Evolutionary conservation across 1,140 invertebrate species (phyloP).

Genomic region (Mercenaria mercenaria): DNA sequence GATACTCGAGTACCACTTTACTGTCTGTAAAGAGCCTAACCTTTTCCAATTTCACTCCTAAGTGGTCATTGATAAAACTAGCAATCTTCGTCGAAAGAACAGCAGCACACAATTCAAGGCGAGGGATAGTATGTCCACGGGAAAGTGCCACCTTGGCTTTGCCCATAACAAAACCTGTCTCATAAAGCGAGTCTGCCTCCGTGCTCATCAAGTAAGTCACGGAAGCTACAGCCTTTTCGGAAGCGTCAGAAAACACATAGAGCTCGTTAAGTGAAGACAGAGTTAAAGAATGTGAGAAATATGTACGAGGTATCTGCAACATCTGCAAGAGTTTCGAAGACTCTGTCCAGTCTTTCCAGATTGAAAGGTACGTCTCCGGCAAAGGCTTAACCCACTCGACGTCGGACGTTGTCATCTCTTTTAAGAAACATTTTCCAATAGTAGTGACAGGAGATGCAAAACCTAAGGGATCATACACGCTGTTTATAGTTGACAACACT

Average conservation of each 20-base stretch:
- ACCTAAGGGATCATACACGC: background rate
- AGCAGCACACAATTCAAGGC: background rate
- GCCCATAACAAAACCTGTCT: background rate
- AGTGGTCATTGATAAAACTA: background rate
- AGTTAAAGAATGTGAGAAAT: background rate
- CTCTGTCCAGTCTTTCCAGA: background rate
- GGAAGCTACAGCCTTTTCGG: background rate
- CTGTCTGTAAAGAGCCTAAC: background rate
- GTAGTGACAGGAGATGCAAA: background rate
- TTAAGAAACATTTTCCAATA: background rate
- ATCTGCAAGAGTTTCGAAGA: background rate
- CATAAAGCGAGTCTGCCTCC: background rate
- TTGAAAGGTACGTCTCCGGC: background rate
- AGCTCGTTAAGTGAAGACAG: background rate
- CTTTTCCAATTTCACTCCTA: background rate
- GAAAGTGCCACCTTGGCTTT: background rate
- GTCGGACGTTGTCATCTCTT: background rate
- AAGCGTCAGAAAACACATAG: background rate
- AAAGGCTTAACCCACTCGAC: background rate
- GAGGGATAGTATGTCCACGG: background rate
- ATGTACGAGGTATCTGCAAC: background rate
- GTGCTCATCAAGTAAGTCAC: background rate
- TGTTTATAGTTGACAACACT: background rate
- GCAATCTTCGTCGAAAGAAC: background rate
- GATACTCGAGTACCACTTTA: background rate